These are phyloP conservation scores for Chunga burmeisteri DNA, from an alignment of 2,113 vertebrate species.

Conservation along the genomic window DNA sequence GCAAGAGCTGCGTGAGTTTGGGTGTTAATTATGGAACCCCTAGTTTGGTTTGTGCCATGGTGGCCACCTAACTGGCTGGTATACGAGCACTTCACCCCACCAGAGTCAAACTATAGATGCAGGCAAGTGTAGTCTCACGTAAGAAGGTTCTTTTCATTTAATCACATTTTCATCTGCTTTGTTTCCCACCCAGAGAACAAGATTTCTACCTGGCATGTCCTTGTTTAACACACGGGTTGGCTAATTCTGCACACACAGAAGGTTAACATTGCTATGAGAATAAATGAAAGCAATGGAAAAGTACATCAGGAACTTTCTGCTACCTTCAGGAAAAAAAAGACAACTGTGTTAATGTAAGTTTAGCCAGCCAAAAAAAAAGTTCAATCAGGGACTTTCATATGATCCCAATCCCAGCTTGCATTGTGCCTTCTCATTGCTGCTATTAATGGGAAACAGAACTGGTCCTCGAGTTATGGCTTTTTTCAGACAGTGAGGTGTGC, in stretches of 20 bases:
- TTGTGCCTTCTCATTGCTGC: background rate
- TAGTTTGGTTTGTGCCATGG: background rate
- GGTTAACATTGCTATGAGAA: background rate
- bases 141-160: background rate
- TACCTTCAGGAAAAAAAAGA: background rate
- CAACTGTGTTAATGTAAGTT: background rate
- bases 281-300: background rate
- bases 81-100: accelerated
- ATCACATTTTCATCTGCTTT: background rate
- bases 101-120: background rate
- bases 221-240: background rate
- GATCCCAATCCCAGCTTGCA: background rate
- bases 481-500: background rate
- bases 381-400: background rate
- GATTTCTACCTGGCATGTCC: background rate
- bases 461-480: background rate
- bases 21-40: background rate
- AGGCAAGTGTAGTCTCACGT: background rate
- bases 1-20: background rate
- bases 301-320: background rate
- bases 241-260: background rate
- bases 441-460: background rate
- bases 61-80: background rate
- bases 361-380: background rate
- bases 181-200: background rate